phyloP scores from a whole-genome alignment of 1,140 invertebrate species.

The Temnothorax longispinosus region DNA sequence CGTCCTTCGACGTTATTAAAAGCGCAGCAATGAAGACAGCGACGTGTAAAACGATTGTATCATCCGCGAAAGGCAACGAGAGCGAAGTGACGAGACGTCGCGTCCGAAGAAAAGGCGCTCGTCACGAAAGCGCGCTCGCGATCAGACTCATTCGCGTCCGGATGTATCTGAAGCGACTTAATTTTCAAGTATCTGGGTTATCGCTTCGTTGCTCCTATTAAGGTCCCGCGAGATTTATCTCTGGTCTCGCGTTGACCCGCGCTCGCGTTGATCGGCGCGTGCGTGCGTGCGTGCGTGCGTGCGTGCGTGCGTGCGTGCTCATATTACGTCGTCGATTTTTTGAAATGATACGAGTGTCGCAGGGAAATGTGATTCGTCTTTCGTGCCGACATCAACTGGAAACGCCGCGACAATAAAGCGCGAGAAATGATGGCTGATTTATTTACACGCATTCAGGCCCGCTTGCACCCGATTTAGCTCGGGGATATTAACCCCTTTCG shows the following conservation, averaged over 20 bases:
- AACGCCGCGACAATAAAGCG: conserved; percentile 9
- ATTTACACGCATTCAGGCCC: conserved; percentile 24
- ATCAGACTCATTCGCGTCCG: not conserved
- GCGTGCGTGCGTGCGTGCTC: not conserved
- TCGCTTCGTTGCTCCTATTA: conserved; percentile 78
- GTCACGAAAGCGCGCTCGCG: not conserved
- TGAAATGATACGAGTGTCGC: conserved; percentile 17
- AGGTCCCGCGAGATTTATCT: conserved; percentile 78
- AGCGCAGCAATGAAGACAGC: conserved; percentile 22
- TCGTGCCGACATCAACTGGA: not conserved
- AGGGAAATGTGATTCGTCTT: conserved; percentile 8
- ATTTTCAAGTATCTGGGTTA: conserved; percentile 79
- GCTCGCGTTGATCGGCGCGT: conserved; percentile 69
- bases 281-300: conserved; percentile 12
- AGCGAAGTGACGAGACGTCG: conserved; percentile 1
- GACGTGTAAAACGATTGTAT: conserved; percentile 58
- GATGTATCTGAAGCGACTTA: conserved; percentile 26
- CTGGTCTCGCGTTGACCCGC: conserved; percentile 69
- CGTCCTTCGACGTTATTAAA: conserved; percentile 57
- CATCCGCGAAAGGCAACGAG: conserved; percentile 16
- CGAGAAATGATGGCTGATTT: conserved; percentile 52
- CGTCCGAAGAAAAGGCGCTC: not conserved
- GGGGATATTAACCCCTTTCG: conserved; percentile 53
- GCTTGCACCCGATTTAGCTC: conserved; percentile 46
- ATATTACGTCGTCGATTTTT: conserved; percentile 26